Percentiles rank a stretch among this genome's conserved stretches.
These are phyloP conservation scores for Crocuta crocuta DNA, from an alignment of 2,113 vertebrate genomes.

Conservation along the genomic window DNA sequence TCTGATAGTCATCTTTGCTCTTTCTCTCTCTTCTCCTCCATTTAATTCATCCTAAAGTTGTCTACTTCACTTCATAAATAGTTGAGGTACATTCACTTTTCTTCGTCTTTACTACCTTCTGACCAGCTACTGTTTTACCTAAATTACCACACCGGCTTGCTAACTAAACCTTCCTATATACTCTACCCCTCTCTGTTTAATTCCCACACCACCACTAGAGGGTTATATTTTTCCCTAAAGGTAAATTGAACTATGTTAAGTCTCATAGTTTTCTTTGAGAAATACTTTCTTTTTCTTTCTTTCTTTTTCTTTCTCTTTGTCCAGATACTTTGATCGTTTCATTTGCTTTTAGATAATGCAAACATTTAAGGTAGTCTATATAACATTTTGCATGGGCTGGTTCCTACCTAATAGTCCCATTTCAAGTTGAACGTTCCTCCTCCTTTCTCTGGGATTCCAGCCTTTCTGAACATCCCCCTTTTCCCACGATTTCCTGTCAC, in stretches of 20 bases:
- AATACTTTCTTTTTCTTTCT: too few species aligned
- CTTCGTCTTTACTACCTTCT: background rate
- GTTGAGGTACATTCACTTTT: background rate
- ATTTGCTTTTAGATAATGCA: background rate
- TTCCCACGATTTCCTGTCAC: background rate
- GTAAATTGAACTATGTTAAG: background rate
- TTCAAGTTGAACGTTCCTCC: fast-evolving
- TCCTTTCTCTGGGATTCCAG: background rate
- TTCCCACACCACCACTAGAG: background rate
- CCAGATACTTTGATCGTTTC: background rate
- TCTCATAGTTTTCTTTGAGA: background rate
- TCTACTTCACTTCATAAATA: background rate
- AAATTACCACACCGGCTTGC: background rate
- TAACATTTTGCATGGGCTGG: background rate
- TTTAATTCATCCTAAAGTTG: background rate
- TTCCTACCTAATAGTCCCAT: too few species aligned
- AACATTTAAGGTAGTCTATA: background rate
- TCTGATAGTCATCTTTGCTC: too few species aligned
- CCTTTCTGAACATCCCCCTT: too few species aligned
- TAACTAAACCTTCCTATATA: background rate
- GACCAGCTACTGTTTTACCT: background rate
- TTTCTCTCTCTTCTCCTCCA: background rate
- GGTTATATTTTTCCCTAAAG: background rate
- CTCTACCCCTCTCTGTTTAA: background rate
- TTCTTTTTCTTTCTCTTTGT: background rate